Percentiles rank a stretch among this genome's conserved stretches.
These are phyloP conservation scores for Trypoxylus dichotomus DNA, from an alignment of 1,140 invertebrate species.

Conservation along the genomic window DNA sequence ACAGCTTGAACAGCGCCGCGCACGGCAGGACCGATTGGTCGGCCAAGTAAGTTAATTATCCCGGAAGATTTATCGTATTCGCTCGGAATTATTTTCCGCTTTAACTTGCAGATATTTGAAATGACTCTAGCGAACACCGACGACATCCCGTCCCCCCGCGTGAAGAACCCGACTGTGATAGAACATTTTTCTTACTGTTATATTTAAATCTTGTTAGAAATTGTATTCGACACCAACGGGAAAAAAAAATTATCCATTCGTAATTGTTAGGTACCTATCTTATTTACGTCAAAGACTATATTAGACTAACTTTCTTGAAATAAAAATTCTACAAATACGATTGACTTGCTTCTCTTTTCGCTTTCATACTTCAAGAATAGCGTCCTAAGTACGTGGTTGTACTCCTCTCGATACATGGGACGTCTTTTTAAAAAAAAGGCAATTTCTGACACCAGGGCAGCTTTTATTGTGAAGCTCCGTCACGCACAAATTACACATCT, in stretches of 20 bases:
- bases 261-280: too few species aligned
- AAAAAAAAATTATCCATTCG: background rate
- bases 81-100: background rate
- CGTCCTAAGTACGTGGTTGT: too few species aligned
- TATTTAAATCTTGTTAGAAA: conserved; percentile 29
- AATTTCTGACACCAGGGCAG: too few species aligned
- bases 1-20: conserved; percentile 53
- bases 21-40: conserved; percentile 65
- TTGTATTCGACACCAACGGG: background rate
- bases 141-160: background rate
- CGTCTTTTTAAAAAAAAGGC: too few species aligned
- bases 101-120: conserved; percentile 30
- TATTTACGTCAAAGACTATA: too few species aligned
- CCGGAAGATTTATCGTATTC: background rate
- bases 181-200: conserved; percentile 28
- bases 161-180: conserved; percentile 29
- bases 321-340: too few species aligned
- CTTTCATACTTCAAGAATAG: too few species aligned
- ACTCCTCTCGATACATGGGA: too few species aligned
- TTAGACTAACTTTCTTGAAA: too few species aligned
- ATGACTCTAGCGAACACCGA: background rate
- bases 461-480: too few species aligned
- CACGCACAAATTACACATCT: too few species aligned
- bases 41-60: conserved; percentile 58
- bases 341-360: too few species aligned